Base-by-base conservation (phyloP, 2,113 vertebrate species). In the Periophthalmus modestus region DNA sequence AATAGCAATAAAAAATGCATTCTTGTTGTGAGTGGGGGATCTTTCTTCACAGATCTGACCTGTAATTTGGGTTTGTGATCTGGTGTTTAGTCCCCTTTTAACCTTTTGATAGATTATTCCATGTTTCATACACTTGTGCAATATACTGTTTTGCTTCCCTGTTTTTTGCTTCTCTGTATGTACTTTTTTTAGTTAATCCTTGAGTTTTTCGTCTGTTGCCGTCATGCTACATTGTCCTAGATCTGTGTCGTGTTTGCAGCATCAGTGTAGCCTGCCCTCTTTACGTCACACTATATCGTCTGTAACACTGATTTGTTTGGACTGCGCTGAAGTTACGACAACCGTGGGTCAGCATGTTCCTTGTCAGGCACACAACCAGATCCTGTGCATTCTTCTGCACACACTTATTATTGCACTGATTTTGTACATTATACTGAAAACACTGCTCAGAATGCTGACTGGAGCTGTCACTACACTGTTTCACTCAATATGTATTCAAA, bases 401-500 rank as follows among this genome's bases (percentile, higher is more conserved):
- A 61, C 28, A 6, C 10, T 46, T 33, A 57, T 70, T n/a, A 19
- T 58, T 6, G 14, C 66, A 50, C 71, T 50, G 24, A 58, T 46
- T 63, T 16, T 14, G 54, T 47, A 55, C 23, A 23, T 28, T 36
- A 68, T 39, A 18, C 36, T 16, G 7, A 21, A 63, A 16, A 23
- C 81, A 66, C 61, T 72, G 21, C 75, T 66, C n/a, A 59, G 55
- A 46, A 66, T 50, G 7, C 34, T 10, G 63, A 69, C 61, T 62
- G 21, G 24, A 18, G 73, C 69, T 47, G 62, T 48, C 18, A 46
- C 14, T 48, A 43, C 28, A 61, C 28, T 50, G 65, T 71, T 52
- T 73, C 71, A 73, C 13, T 55, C 68, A 52, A 79, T 50, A 39
- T 83, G 50, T 74, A 88, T 88, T 89, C 84, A 91, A 91, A 91